Conservation (phyloP, 2,797 vertebrate genomes). For the Chanos chanos region DNA sequence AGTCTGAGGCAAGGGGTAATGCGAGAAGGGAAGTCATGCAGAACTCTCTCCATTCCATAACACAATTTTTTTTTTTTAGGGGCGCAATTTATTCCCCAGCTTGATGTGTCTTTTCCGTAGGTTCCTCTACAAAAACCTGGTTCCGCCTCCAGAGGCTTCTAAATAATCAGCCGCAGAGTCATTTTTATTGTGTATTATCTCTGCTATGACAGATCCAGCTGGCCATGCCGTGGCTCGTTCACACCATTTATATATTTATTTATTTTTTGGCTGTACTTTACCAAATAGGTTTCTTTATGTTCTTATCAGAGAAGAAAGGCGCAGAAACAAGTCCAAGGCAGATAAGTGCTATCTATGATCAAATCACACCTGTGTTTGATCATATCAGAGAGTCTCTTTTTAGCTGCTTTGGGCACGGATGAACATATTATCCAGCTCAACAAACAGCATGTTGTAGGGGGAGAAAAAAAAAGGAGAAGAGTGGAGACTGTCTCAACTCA, state of each 20-base stretch:
- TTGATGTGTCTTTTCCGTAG: constrained; percentile 20
- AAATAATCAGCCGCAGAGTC: constrained; percentile 22
- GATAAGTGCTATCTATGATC: neutral
- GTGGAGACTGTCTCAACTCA: too few relatives aligned
- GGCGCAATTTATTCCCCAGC: constrained; percentile 12
- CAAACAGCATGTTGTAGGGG: too few relatives aligned
- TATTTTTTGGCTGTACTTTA: too few relatives aligned
- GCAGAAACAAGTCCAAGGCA: constrained; percentile 6
- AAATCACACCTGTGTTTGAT: constrained; percentile 4
- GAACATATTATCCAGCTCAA: too few relatives aligned
- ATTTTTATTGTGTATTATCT: constrained; percentile 30
- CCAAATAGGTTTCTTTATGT: constrained; percentile 8
- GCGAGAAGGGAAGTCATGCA: neutral
- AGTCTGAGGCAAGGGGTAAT: neutral
- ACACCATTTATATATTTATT: too few relatives aligned
- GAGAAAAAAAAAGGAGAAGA: too few relatives aligned
- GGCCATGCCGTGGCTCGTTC: constrained; percentile 10
- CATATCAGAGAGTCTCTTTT: constrained; percentile 1
- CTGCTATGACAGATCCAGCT: constrained; percentile 11
- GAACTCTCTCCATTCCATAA: constrained; percentile 6
- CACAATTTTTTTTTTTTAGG: constrained; percentile 1
- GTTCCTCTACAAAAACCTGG: constrained; percentile 9
- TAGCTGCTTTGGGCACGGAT: constrained; percentile 1
- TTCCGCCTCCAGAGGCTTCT: constrained; percentile 9
- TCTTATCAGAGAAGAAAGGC: neutral